Evolutionary conservation across 92 coral and sea anemone species (phyloP), one percentile per base, ranked within the genome.

Genomic region (Meandrina meandrites): DNA sequence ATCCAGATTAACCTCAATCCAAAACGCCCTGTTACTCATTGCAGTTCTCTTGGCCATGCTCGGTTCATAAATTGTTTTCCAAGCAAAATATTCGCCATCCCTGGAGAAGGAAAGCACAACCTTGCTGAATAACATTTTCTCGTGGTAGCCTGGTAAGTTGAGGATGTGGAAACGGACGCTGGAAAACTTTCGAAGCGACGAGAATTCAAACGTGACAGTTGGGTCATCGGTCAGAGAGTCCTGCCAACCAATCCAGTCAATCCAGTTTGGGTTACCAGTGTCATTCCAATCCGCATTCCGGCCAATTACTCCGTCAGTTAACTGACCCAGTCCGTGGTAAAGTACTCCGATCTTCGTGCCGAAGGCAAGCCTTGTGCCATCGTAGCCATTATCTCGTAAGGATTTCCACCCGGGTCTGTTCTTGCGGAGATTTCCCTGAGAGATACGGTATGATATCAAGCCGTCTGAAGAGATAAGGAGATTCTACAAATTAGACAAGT

Each of bases 171-270:
- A 91, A 35, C 94, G 91, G 79, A 97, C 90, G 71, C 89, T 86
- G 14, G 95, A 86, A 84, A 97, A 97, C 74, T 67, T 73, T 80
- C 99, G 87, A 34, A 84, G 81, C 0, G 97, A 42, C 21, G 96
- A 93, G 80, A 97, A 97, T 74, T 92, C 86, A 88, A 97, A 97
- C n/a, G 94, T 89, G 68, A 95, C 90, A 15, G 95, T 85, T 15
- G 99, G 99, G 34, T 84, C 72, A 13, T 76, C 80, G 30, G 95
- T 93, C 75, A 75, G 51, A 40, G 88, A 81, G 82, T 97, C 99
- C 82, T 90, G 94, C 99, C 99, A 97, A 9, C 99, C 99, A 31
- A 97, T 89, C 99, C 99, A 97, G 36, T 90, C 86, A 10, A 90
- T 87, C 96, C 98, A 92, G 68, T 88, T 92, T 15, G 93, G 83